Conservation (phyloP, 2,888 invertebrate species). For the Coelopa pilipes region DNA sequence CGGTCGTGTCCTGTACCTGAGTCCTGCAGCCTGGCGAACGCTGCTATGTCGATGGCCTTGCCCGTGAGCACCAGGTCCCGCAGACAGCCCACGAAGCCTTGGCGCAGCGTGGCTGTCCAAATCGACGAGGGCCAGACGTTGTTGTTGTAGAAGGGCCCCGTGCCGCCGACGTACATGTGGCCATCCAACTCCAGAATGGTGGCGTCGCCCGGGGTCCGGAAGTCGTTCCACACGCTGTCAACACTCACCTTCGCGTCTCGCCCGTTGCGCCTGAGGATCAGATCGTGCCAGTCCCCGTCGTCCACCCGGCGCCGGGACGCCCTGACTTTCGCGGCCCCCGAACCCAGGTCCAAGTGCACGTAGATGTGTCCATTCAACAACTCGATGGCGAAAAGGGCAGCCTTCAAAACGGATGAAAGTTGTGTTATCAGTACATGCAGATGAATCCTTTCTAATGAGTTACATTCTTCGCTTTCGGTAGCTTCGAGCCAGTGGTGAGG, state of each 20-base stretch:
- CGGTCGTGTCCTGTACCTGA: constrained; percentile 71
- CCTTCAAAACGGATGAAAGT: constrained; percentile 68
- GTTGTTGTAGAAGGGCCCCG: constrained; percentile 83
- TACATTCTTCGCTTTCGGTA: constrained; percentile 75
- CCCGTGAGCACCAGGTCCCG: constrained; percentile 89
- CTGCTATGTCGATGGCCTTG: constrained; percentile 87
- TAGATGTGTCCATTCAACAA: constrained; percentile 93
- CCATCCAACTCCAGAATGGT: constrained; percentile 90
- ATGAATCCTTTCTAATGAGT: constrained; percentile 39
- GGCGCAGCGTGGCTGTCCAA: constrained; percentile 89
- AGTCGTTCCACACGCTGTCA: constrained; percentile 88
- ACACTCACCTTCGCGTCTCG: constrained; percentile 89
- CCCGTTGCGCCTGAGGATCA: constrained; percentile 83
- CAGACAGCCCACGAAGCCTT: constrained; percentile 95
- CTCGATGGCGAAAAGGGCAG: constrained; percentile 94
- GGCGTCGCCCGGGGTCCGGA: constrained; percentile 89
- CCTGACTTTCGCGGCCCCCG: constrained; percentile 87
- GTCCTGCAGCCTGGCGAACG: constrained; percentile 89
- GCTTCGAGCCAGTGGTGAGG: constrained; percentile 86
- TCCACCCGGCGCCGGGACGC: constrained; percentile 85
- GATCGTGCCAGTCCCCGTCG: constrained; percentile 93
- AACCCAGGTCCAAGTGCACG: constrained; percentile 91
- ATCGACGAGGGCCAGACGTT: constrained; percentile 83
- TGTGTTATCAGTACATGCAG: background rate
- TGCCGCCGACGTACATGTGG: constrained; percentile 87